phyloP scores from a whole-genome alignment of 2,888 invertebrate species.

The Drosophila crucigera region DNA sequence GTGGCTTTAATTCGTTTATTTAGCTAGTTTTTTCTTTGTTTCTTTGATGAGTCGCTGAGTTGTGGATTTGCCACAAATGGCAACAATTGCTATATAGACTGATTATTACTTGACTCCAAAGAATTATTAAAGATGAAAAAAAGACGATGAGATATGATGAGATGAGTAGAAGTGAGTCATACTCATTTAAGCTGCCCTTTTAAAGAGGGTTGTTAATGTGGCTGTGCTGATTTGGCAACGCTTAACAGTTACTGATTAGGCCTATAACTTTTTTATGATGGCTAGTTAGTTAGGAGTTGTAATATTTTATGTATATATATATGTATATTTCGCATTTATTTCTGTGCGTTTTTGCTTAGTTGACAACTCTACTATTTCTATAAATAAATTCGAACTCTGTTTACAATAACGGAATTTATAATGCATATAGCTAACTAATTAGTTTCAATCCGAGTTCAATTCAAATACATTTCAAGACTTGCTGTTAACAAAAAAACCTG shows the following conservation, averaged over 20 bases:
- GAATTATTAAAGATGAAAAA: slow-evolving; percentile 12
- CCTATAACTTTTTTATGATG: background rate
- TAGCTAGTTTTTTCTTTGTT: background rate
- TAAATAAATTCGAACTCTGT: background rate
- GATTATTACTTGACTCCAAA: slow-evolving; percentile 4
- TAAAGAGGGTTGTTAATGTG: background rate
- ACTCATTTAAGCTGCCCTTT: background rate
- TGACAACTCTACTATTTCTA: background rate
- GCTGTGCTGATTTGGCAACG: background rate
- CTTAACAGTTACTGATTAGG: background rate
- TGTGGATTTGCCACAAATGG: slow-evolving; percentile 28
- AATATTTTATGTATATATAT: background rate
- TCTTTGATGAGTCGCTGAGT: slow-evolving; percentile 22
- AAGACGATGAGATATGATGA: background rate
- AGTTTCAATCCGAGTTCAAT: background rate
- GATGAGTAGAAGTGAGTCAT: background rate
- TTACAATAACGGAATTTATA: background rate
- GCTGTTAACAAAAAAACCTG: slow-evolving; percentile 3
- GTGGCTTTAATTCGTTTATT: slow-evolving; percentile 15
- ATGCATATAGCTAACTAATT: background rate
- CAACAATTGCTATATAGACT: background rate
- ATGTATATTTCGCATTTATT: too few species aligned
- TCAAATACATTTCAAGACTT: background rate
- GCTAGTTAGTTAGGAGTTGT: background rate
- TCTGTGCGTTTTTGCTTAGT: background rate